Base-by-base conservation (phyloP, 2,888 invertebrate genomes). In the Orgyia antiqua region DNA sequence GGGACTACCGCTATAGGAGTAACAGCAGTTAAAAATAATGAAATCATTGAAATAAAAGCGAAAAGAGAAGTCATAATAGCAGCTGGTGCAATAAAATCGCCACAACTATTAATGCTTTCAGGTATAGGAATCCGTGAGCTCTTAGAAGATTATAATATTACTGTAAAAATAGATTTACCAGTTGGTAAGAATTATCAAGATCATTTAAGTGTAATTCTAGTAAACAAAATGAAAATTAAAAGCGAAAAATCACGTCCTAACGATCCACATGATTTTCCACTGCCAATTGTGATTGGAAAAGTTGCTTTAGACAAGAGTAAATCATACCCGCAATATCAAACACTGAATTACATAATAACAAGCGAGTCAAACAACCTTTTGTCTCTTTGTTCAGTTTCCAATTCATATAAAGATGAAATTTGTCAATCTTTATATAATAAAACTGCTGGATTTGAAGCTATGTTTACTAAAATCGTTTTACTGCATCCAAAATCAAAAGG, bases 91-190 rank as follows among this genome's bases (percentile, higher is more conserved):
- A 88, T 93, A 23, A 90, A 92, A 64, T 88, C 92, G 4, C 92
- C 94, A 1, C 91, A 93, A 64, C 59, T 94, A 1, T 70, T 94
- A n/a, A 89, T 93, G 90, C 60, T 93, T 2, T 93, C 93, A 2
- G 94, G 38, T 19, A 33, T 30, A 25, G 68, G 90, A 57, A 89
- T 89, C 0, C 48, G 63, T 10, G 87, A 88, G 10, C 70, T 75
- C 26, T 71, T 10, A 29, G 36, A 27, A 26, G 36, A 63, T 79
- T 4, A 47, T 84, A 9, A 74, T 1, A 36, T 36, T 10, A 7
- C 9, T n/a, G n/a, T 31, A 2, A 31, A 10, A 23, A 15, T 8
- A 1, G 21, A 31, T 26, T 23, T 36, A 18, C 36, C 36, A 4
- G 36, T 36, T 8, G 31, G 36, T 4, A 28, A 36, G 10, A 13